These are phyloP conservation scores for Sesia bembeciformis DNA, from an alignment of 2,888 invertebrate genomes.

Conservation along the genomic window DNA sequence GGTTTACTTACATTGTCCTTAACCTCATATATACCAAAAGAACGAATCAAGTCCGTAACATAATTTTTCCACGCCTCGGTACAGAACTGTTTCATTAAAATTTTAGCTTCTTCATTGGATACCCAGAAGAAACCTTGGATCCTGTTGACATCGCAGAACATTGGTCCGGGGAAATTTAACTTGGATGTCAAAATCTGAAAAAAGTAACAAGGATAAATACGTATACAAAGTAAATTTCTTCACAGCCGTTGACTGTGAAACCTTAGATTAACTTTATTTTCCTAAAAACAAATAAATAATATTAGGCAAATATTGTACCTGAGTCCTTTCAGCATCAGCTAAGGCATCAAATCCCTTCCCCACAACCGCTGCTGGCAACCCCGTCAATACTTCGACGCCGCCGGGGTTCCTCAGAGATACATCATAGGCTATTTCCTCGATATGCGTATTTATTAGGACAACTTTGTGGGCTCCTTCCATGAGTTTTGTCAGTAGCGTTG, in stretches of 20 bases:
- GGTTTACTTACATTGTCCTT: slow-evolving; percentile 43
- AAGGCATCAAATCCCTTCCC: slow-evolving; percentile 53
- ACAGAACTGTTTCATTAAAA: slow-evolving; percentile 42
- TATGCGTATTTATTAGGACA: slow-evolving; percentile 46
- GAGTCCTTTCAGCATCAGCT: slow-evolving; percentile 54
- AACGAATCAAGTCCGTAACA: slow-evolving; percentile 39
- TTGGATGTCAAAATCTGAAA: slow-evolving; percentile 55
- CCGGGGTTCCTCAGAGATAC: slow-evolving; percentile 47
- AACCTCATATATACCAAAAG: slow-evolving; percentile 56
- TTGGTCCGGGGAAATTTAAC: slow-evolving; percentile 40
- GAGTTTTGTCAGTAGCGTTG: slow-evolving; percentile 52
- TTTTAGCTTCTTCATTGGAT: slow-evolving; percentile 29
- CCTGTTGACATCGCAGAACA: slow-evolving; percentile 55
- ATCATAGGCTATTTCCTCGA: slow-evolving; percentile 54
- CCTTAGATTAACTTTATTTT: too few relatives aligned
- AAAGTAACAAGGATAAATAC: neutral
- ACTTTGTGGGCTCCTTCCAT: slow-evolving; percentile 48
- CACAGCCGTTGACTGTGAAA: too few relatives aligned
- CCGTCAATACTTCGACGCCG: slow-evolving; percentile 37
- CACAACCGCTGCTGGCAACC: slow-evolving; percentile 34
- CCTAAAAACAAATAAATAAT: neutral
- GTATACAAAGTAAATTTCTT: too few relatives aligned
- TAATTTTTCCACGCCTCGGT: slow-evolving; percentile 52
- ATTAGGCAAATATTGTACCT: slow-evolving; percentile 27
- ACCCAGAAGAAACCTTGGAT: slow-evolving; percentile 45